phyloP scores from a whole-genome alignment of 2,113 vertebrate species.

The Otolemur garnettii region DNA sequence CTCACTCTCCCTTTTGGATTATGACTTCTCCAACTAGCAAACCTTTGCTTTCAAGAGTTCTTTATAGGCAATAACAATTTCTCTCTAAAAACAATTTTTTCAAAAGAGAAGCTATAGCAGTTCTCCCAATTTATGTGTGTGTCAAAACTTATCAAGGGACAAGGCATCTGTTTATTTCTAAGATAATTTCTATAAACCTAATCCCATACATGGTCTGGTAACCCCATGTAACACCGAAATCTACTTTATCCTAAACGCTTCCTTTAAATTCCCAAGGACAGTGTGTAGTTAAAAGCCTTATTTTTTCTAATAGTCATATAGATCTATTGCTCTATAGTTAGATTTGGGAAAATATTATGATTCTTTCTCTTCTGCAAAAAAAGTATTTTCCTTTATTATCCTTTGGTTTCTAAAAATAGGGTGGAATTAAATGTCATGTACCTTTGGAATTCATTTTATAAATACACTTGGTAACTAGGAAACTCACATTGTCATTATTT shows the following conservation, averaged over 20 bases:
- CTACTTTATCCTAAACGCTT: conserved; percentile 53
- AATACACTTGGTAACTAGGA: conserved; percentile 88
- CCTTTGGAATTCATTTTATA: conserved; percentile 87
- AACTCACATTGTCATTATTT: conserved; percentile 89
- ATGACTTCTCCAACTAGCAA: neutral
- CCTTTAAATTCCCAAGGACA: conserved; percentile 71
- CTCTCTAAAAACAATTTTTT: conserved; percentile 10
- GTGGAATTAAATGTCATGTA: conserved; percentile 89
- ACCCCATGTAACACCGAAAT: neutral
- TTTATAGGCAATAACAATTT: neutral
- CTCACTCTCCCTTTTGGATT: neutral
- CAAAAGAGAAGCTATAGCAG: neutral
- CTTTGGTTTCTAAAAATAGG: conserved; percentile 86
- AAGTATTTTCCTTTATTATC: conserved; percentile 86
- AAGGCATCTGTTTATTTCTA: neutral
- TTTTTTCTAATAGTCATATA: conserved; percentile 74
- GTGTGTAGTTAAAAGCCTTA: conserved; percentile 66
- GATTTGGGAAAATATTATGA: conserved; percentile 75
- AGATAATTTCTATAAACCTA: neutral
- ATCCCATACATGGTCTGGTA: neutral
- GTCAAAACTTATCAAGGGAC: neutral
- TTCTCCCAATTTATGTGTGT: neutral
- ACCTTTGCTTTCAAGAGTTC: neutral
- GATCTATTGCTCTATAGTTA: conserved; percentile 73
- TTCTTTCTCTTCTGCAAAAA: conserved; percentile 80